These are phyloP conservation scores for Icerya purchasi DNA, from an alignment of 2,888 invertebrate species.

Conservation along the genomic window DNA sequence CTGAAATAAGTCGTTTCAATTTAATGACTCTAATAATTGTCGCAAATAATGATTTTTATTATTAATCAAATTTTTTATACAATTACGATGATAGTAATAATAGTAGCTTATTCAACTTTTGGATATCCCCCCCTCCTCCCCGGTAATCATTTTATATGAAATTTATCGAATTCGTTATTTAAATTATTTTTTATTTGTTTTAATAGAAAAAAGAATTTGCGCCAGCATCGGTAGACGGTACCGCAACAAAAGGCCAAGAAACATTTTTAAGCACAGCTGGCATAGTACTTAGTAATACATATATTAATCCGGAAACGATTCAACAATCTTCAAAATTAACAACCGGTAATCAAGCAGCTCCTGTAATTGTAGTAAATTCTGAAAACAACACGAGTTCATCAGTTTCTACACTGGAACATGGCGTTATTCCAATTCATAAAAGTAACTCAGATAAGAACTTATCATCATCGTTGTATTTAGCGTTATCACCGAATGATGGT, in stretches of 20 bases:
- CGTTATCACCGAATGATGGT: slow-evolving; percentile 42
- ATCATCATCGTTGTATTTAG: slow-evolving; percentile 44
- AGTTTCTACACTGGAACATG: background rate
- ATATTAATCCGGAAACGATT: slow-evolving; percentile 14
- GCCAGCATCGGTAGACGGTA: slow-evolving; percentile 13
- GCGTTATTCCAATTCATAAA: background rate
- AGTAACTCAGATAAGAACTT: slow-evolving; percentile 31
- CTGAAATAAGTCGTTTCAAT: too few species aligned
- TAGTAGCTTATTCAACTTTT: too few species aligned
- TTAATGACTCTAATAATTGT: too few species aligned
- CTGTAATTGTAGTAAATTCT: background rate
- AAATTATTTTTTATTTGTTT: too few species aligned
- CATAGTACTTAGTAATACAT: slow-evolving; percentile 33
- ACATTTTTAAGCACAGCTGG: slow-evolving; percentile 41
- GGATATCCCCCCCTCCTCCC: too few species aligned
- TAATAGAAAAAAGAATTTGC: background rate
- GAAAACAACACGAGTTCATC: background rate
- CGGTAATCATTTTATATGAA: too few species aligned
- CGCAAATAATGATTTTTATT: too few species aligned
- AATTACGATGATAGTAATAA: too few species aligned
- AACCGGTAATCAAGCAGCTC: background rate
- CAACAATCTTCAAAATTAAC: slow-evolving; percentile 20
- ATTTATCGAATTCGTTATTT: too few species aligned
- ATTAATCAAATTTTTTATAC: too few species aligned
- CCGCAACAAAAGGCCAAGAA: slow-evolving; percentile 25